A percentile compares a stretch with the other conserved stretches of the same genome.
Conservation (phyloP, 2,797 vertebrate genomes). For the Phylloscopus collybita region DNA sequence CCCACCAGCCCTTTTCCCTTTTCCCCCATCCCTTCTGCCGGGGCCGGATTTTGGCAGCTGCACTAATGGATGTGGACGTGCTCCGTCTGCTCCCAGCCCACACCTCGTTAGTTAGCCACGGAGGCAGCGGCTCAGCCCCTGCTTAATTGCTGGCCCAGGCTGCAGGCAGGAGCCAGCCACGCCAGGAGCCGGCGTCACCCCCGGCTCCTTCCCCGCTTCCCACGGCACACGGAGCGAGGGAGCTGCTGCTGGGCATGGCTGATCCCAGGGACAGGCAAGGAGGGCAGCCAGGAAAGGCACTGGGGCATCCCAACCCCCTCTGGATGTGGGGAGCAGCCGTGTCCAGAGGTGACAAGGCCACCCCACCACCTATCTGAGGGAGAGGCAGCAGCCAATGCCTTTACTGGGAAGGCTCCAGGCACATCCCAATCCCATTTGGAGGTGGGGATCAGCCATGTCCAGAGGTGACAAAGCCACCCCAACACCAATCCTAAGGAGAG, state of each 20-base stretch:
- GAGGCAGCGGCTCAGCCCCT: not conserved
- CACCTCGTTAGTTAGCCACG: slow-evolving; percentile 14
- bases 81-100: slow-evolving; percentile 12
- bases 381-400: not conserved
- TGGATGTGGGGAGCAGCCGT: too few species aligned
- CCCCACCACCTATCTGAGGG: too few species aligned
- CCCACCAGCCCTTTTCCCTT: not conserved
- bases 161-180: not conserved
- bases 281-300: rapidly evolving
- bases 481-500: not conserved
- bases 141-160: not conserved
- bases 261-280: not conserved
- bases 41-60: not conserved
- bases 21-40: not conserved
- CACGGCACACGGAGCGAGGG: not conserved
- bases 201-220: not conserved
- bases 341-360: too few species aligned
- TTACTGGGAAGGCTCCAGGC: too few species aligned
- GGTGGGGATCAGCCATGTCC: not conserved
- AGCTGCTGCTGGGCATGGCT: rapidly evolving
- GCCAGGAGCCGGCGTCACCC: not conserved
- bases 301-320: not conserved
- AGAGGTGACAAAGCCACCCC: not conserved
- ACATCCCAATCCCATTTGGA: rapidly evolving
- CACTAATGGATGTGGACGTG: not conserved